Evolutionary conservation across 1,140 invertebrate genomes (phyloP).

Genomic region (Hydropsyche tenuis): DNA sequence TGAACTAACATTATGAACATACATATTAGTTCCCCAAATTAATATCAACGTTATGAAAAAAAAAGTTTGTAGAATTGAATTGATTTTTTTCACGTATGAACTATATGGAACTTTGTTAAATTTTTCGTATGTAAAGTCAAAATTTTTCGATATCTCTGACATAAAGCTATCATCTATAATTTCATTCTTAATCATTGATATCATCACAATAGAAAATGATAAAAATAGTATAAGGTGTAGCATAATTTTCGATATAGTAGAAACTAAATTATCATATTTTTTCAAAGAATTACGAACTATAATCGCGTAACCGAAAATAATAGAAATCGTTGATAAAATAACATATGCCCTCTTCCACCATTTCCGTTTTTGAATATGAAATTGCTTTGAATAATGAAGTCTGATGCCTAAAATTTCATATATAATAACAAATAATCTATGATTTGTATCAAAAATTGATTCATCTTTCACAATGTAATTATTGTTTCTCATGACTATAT

Average conservation of each 20-base stretch:
- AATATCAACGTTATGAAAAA: background rate
- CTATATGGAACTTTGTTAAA: background rate
- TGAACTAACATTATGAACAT: background rate
- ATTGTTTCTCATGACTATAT: background rate
- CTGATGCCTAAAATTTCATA: background rate
- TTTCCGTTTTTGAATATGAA: background rate
- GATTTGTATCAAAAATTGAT: background rate
- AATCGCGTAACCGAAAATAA: background rate
- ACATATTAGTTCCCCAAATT: background rate
- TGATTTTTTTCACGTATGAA: background rate
- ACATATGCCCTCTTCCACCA: background rate
- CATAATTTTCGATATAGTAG: background rate
- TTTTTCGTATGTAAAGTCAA: background rate
- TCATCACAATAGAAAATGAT: background rate
- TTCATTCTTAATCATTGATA: background rate
- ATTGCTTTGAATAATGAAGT: background rate
- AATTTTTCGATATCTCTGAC: background rate
- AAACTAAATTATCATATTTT: background rate
- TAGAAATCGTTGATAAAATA: background rate
- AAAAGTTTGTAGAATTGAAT: background rate
- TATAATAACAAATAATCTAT: background rate
- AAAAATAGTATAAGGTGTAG: background rate
- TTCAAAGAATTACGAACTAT: background rate
- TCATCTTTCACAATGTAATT: background rate
- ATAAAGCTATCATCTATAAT: too few species aligned